Base-by-base conservation (phyloP, 2,113 vertebrate genomes). In the Cochlearius cochlearius region DNA sequence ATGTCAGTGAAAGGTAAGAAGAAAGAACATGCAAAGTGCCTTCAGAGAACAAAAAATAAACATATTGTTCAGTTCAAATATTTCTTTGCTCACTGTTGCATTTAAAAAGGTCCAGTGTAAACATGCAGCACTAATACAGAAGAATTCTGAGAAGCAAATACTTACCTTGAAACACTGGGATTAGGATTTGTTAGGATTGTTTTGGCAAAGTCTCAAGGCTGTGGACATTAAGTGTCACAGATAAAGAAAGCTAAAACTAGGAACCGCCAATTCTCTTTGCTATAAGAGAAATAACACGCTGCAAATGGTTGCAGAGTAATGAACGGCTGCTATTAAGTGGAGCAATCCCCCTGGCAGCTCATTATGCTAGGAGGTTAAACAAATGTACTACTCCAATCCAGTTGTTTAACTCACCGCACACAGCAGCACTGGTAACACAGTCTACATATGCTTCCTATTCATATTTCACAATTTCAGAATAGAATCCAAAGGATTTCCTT, bases 291-390 rank as follows among this genome's bases (percentile, higher is more conserved):
- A 96, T 92, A 95, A 93, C 88, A 77, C 23, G 6, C 94, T 82
- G 96, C 92, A 95, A 97, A 98, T 95, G 96, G 90, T 95, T 97
- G 95, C 96, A 95, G 97, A 96, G 94, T 97, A 98, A 97, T 78
- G 95, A 96, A 97, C 82, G 73, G 93, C 93, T 95, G 90, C 95
- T 96, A 68, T 93, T 97, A 97, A 97, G 96, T 97, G 94, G 97
- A 97, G 93, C 94, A 97, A 97, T 97, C 96, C 96, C 95, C 96
- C 81, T 95, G 95, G 96, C 96, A 97, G 96, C 96, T 97, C 94
- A 94, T 97, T 97, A 97, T 96, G 88, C 97, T 94, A 58, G 94
- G 93, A 98, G 96, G 96, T 97, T 98, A 97, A 97, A 96, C 95
- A 97, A 97, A 98, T 92, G 86, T 95, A 97, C 92, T 96, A 95